phyloP scores from a whole-genome alignment of 2,797 vertebrate species.

The Rallus crepitans region DNA sequence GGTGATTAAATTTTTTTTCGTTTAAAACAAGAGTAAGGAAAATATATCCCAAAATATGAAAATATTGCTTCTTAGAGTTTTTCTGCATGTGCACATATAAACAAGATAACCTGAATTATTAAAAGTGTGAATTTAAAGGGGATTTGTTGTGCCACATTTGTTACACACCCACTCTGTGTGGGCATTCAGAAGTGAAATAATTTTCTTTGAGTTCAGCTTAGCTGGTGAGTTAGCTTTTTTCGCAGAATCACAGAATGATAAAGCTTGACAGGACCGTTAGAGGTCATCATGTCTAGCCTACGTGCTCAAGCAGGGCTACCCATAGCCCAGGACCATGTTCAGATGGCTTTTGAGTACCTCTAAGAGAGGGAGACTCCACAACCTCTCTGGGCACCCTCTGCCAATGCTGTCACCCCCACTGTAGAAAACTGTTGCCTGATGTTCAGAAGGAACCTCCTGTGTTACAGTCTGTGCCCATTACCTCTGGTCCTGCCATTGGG shows the following conservation, averaged over 20 bases:
- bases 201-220: background rate
- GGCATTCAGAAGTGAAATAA: background rate
- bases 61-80: background rate
- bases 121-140: constrained; percentile 21
- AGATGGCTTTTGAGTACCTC: background rate
- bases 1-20: background rate
- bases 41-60: background rate
- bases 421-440: background rate
- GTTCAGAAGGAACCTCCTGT: too few species aligned
- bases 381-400: background rate
- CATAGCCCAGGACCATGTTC: background rate
- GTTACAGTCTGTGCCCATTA: background rate
- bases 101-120: background rate
- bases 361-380: background rate
- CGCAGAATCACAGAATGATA: background rate
- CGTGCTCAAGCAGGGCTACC: background rate
- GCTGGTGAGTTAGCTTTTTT: background rate
- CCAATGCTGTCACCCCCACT: background rate
- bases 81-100: background rate
- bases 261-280: background rate
- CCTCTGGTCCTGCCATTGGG: background rate
- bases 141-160: constrained; percentile 45
- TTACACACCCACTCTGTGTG: background rate
- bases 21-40: background rate
- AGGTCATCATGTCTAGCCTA: background rate